A percentile compares a stretch with the other conserved stretches of the same genome.
Evolutionary conservation across 2,797 vertebrate species (phyloP).

Genomic region (Amblyraja radiata): DNA sequence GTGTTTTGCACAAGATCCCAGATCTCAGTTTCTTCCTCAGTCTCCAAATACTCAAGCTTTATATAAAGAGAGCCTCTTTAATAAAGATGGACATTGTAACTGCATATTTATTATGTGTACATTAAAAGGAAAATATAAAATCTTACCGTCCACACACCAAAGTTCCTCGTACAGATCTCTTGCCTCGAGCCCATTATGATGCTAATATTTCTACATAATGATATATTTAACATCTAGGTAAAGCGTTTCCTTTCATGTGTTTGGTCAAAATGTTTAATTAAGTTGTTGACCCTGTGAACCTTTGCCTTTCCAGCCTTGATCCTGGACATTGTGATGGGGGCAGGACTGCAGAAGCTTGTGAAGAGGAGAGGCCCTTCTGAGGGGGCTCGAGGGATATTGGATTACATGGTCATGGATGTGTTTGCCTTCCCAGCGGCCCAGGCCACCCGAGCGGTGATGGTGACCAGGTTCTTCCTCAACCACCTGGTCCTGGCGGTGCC

Average conservation of each 20-base stretch:
- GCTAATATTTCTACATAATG: neutral
- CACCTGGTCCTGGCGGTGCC: slow-evolving; percentile 92
- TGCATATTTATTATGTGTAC: neutral
- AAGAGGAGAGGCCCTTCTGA: slow-evolving; percentile 82
- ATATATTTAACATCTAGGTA: neutral
- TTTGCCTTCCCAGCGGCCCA: slow-evolving; percentile 88
- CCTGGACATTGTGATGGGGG: slow-evolving; percentile 81
- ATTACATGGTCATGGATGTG: slow-evolving; percentile 81
- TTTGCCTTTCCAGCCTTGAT: slow-evolving; percentile 65
- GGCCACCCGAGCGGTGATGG: slow-evolving; percentile 84
- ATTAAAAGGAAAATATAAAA: neutral
- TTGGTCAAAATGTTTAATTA: neutral
- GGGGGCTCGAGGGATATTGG: slow-evolving; percentile 71
- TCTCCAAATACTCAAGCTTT: no score
- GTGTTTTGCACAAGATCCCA: no score
- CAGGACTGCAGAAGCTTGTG: slow-evolving; percentile 80
- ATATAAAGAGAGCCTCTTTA: neutral
- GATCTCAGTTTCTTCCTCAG: no score
- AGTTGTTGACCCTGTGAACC: neutral
- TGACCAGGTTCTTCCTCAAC: slow-evolving; percentile 89
- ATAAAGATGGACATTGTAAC: neutral
- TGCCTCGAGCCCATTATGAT: neutral
- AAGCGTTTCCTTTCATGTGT: neutral
- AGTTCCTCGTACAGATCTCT: neutral
- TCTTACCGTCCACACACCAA: neutral